phyloP scores from a whole-genome alignment of 1,140 invertebrate species.

The Manduca sexta region DNA sequence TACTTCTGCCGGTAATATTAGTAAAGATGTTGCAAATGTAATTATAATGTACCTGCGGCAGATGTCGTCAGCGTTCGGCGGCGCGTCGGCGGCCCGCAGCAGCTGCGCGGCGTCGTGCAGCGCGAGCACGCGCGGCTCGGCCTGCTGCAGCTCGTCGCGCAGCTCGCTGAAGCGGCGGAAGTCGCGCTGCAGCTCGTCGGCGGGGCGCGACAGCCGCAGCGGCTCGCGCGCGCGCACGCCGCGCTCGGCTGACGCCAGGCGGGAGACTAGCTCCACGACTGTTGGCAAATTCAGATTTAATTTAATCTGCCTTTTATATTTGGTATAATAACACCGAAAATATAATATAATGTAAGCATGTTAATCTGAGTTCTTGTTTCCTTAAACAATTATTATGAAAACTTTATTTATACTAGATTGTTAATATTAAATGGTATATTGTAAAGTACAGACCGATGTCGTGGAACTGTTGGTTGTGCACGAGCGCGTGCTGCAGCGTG shows the following conservation, averaged over 20 bases:
- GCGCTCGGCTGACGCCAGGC: slow-evolving; percentile 85
- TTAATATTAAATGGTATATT: too few relatives aligned
- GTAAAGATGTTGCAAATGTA: not conserved
- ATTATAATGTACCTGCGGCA: slow-evolving; percentile 69
- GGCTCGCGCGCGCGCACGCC: slow-evolving; percentile 86
- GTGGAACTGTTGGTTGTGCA: slow-evolving; percentile 91
- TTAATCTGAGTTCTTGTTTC: too few relatives aligned
- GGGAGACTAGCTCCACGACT: slow-evolving; percentile 82
- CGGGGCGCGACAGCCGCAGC: slow-evolving; percentile 83
- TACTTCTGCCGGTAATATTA: not conserved
- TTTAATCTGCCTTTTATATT: not conserved
- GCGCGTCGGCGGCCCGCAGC: slow-evolving; percentile 75
- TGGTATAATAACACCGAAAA: too few relatives aligned
- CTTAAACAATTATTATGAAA: too few relatives aligned
- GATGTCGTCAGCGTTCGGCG: slow-evolving; percentile 70
- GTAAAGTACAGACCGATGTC: slow-evolving; percentile 75
- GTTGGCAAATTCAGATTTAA: not conserved
- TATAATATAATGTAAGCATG: too few relatives aligned
- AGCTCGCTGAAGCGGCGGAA: slow-evolving; percentile 88
- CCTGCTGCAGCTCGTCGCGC: slow-evolving; percentile 83
- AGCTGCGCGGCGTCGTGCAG: slow-evolving; percentile 89
- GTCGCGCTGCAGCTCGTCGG: slow-evolving; percentile 79
- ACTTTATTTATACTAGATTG: too few relatives aligned
- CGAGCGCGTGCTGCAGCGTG: slow-evolving; percentile 82
- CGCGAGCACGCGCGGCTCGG: slow-evolving; percentile 88